Percentiles rank a stretch among this genome's conserved stretches.
These are phyloP conservation scores for Cichladusa arquata DNA, from an alignment of 2,113 vertebrate genomes.

Conservation along the genomic window DNA sequence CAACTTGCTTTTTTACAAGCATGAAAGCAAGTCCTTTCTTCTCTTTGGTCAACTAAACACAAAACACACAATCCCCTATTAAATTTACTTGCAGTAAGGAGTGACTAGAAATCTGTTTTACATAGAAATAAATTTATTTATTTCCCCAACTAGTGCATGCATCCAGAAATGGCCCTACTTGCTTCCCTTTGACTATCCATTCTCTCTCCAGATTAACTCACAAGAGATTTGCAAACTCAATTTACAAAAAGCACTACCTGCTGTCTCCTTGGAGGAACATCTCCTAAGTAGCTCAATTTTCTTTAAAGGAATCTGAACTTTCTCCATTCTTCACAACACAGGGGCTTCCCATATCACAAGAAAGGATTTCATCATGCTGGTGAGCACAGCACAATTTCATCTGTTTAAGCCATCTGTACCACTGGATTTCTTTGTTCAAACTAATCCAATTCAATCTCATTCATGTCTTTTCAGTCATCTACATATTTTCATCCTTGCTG, in stretches of 20 bases:
- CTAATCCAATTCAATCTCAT: background rate
- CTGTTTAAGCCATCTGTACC: background rate
- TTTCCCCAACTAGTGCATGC: background rate
- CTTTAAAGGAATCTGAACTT: background rate
- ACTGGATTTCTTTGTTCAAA: background rate
- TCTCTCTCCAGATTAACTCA: background rate
- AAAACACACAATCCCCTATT: background rate
- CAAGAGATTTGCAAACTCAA: background rate
- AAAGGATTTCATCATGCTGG: background rate
- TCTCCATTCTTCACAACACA: background rate
- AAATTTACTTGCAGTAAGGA: background rate
- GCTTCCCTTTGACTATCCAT: background rate
- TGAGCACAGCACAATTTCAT: background rate
- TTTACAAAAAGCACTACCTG: background rate
- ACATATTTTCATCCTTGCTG: background rate
- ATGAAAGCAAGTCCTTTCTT: background rate
- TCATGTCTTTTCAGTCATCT: background rate
- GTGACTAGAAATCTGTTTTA: background rate
- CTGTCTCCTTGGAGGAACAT: background rate
- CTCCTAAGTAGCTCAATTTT: background rate
- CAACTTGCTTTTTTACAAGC: background rate
- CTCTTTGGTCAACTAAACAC: background rate
- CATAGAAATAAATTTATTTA: background rate
- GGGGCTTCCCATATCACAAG: background rate
- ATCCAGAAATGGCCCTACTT: background rate